Evolutionary conservation across 1,140 invertebrate species (phyloP).

Genomic region (Epicauta chinensis): DNA sequence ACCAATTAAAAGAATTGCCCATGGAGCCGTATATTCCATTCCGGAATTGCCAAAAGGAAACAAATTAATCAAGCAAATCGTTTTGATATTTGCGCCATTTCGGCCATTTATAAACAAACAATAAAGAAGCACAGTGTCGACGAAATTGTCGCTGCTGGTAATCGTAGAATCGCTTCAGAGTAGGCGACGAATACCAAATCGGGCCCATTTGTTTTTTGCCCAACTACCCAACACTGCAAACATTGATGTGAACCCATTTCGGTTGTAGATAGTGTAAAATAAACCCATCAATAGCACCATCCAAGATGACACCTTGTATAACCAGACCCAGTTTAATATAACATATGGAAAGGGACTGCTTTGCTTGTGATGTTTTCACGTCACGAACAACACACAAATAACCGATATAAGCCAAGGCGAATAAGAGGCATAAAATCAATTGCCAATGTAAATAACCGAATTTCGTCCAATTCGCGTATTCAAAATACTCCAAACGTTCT

Average conservation of each 20-base stretch:
- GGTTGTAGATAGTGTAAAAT: slow-evolving; percentile 73
- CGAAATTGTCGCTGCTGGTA: slow-evolving; percentile 73
- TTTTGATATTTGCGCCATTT: slow-evolving; percentile 53
- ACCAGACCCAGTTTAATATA: slow-evolving; percentile 61
- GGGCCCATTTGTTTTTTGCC: slow-evolving; percentile 57
- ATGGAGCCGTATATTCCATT: slow-evolving; percentile 80
- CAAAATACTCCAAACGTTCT: slow-evolving; percentile 52
- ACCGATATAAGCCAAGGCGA: slow-evolving; percentile 68
- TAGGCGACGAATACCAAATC: slow-evolving; percentile 77
- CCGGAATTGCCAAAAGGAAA: slow-evolving; percentile 61
- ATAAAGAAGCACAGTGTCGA: slow-evolving; percentile 76
- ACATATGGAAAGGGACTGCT: slow-evolving; percentile 76
- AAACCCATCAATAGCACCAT: slow-evolving; percentile 71
- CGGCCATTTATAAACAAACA: slow-evolving; percentile 67
- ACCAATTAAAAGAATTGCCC: slow-evolving; percentile 72
- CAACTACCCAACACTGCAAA: slow-evolving; percentile 78
- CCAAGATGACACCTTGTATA: slow-evolving; percentile 62
- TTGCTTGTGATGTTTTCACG: slow-evolving; percentile 73
- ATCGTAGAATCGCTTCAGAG: slow-evolving; percentile 70
- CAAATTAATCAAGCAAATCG: slow-evolving; percentile 56
- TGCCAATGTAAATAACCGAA: slow-evolving; percentile 65
- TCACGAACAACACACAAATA: slow-evolving; percentile 67
- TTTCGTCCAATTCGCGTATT: slow-evolving; percentile 54
- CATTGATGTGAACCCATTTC: slow-evolving; percentile 68
- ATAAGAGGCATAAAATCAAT: slow-evolving; percentile 60